Evolutionary conservation across 2,888 invertebrate species (phyloP).

Genomic region (Eupithecia subumbrata): DNA sequence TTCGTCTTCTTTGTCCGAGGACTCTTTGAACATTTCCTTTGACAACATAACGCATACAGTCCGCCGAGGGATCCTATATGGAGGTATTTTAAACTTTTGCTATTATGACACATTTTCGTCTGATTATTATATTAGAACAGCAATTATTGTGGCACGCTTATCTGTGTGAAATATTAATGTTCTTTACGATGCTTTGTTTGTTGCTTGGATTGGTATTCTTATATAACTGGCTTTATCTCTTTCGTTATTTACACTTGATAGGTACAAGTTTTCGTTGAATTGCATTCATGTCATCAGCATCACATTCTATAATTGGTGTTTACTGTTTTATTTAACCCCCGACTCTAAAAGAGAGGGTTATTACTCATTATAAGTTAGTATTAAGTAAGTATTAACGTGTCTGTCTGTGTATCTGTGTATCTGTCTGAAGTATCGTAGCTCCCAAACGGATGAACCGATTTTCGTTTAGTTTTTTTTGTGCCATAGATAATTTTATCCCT

Average conservation of each 20-base stretch:
- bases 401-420: too few relatives aligned
- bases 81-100: conserved; percentile 68
- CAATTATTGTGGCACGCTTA: conserved; percentile 25
- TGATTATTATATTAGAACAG: conserved; percentile 34
- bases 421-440: too few relatives aligned
- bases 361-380: too few relatives aligned
- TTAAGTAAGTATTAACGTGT: too few relatives aligned
- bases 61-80: conserved; percentile 81
- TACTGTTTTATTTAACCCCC: neutral
- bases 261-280: neutral
- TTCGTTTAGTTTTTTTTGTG: too few relatives aligned
- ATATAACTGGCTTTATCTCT: neutral
- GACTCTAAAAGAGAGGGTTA: too few relatives aligned
- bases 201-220: conserved; percentile 27
- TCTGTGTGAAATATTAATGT: conserved; percentile 36
- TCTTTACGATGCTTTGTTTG: conserved; percentile 29
- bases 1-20: conserved; percentile 71
- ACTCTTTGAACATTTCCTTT: conserved; percentile 86
- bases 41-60: conserved; percentile 87
- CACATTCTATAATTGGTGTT: neutral
- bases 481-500: too few relatives aligned
- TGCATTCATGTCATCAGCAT: too few relatives aligned
- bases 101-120: conserved; percentile 28
- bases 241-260: neutral
- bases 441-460: too few relatives aligned